Evolutionary conservation across 1,140 invertebrate species (phyloP).

Genomic region (Drosophila burlai): DNA sequence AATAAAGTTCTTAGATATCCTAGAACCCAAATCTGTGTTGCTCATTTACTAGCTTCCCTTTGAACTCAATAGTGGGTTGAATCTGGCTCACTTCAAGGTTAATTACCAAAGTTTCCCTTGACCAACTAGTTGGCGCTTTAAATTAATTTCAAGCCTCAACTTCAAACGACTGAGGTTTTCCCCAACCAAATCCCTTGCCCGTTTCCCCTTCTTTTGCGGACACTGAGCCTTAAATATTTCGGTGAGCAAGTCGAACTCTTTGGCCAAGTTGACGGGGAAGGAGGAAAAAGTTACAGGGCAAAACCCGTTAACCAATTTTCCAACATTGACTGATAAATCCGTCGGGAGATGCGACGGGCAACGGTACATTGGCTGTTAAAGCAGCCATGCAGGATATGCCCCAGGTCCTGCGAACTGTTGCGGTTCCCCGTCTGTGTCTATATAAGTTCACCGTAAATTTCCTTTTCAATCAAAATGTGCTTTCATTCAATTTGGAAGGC

Average conservation of each 20-base stretch:
- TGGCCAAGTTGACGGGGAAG: slow-evolving; percentile 58
- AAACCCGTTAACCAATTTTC: slow-evolving; percentile 76
- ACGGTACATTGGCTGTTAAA: slow-evolving; percentile 69
- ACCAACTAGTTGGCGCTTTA: slow-evolving; percentile 6
- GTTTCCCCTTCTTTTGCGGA: slow-evolving; percentile 23
- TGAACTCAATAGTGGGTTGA: background rate
- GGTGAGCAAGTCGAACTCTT: slow-evolving; percentile 53
- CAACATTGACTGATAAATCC: slow-evolving; percentile 75
- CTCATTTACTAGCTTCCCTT: background rate
- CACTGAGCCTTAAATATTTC: slow-evolving; percentile 58
- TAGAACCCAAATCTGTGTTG: background rate
- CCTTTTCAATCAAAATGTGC: slow-evolving; percentile 81
- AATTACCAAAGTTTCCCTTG: slow-evolving; percentile 31
- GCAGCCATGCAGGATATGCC: slow-evolving; percentile 39
- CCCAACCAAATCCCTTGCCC: slow-evolving; percentile 14
- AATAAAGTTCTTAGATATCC: slow-evolving; percentile 45
- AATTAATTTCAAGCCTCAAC: slow-evolving; percentile 38
- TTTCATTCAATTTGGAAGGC: slow-evolving; percentile 76
- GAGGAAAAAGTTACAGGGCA: slow-evolving; percentile 31
- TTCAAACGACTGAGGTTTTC: slow-evolving; percentile 39
- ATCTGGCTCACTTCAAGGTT: slow-evolving; percentile 10
- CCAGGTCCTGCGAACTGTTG: slow-evolving; percentile 33
- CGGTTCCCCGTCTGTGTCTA: slow-evolving; percentile 36
- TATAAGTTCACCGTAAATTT: slow-evolving; percentile 76
- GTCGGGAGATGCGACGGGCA: slow-evolving; percentile 18